Base-by-base conservation (phyloP, 2,797 vertebrate species). In the Spondyliosoma cantharus region DNA sequence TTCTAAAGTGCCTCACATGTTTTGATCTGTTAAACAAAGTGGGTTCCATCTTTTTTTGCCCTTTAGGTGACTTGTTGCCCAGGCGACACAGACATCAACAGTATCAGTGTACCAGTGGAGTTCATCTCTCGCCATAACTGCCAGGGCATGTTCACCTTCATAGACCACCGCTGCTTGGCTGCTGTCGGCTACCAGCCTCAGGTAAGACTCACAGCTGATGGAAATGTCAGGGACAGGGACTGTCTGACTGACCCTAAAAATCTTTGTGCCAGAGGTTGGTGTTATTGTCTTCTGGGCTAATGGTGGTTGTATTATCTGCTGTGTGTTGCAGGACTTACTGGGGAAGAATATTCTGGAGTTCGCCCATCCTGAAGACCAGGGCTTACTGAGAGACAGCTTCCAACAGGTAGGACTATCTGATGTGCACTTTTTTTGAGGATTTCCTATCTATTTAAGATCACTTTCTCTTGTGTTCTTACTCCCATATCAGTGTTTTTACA, bases 91-190 rank as follows among this genome's bases (percentile, higher is more conserved):
- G 97, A 96, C 88, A 91, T 97, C 63, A 97, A 93, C 90, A 97
- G 91, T 0, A 83, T 97, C 54, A 97, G 95, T 29, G 95, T 96
- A 72, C 98, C 98, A 0, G 96, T 96, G 2, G 98, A 99, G 78
- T 99, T 99, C 93, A 98, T 99, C 88, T 99, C 98, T 48, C 93
- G 98, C 2, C 98, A 99, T 92, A 98, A 96, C 91, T 96, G 95
- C 8, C 96, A 97, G 2, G 96, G 98, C 0, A 84, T 95, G 20
- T 99, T 98, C 91, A 99, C 97, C 53, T 99, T 99, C 42, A 96
- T 99, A 25, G 98, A 99, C 89, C 97, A 99, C 81, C 96, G 98
- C 25, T 98, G 97, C 14, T 81, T 97, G 81, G 95, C 96, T 2
- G 97, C 97, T 0, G 93, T 98, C 0, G 96, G 97, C 78, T 98